Evolutionary conservation across 2,888 invertebrate genomes (phyloP).

Genomic region (Trachelus iudaicus): DNA sequence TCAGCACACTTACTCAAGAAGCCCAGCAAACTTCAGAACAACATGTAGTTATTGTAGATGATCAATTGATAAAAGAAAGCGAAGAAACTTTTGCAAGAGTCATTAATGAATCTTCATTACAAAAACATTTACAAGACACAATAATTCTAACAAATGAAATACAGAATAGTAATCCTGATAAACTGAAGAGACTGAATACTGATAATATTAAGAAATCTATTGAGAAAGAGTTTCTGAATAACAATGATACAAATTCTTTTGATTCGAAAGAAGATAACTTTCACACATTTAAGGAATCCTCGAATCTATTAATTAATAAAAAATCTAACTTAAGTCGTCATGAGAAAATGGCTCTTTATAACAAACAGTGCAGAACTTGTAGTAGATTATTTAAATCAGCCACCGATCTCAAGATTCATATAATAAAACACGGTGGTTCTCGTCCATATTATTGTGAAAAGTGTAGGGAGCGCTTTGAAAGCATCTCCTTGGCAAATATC

Average conservation of each 20-base stretch:
- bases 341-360: conserved; percentile 20
- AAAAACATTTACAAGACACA: not conserved
- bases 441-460: conserved; percentile 23
- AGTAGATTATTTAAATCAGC: conserved; percentile 18
- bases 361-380: conserved; percentile 21
- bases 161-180: not conserved
- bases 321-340: conserved; percentile 11
- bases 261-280: conserved; percentile 7
- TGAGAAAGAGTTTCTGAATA: not conserved
- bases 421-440: conserved; percentile 21
- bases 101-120: not conserved
- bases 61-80: not conserved
- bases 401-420: conserved; percentile 20
- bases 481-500: conserved; percentile 13
- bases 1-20: not conserved
- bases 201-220: not conserved
- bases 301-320: not conserved
- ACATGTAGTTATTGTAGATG: not conserved
- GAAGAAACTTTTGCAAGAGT: not conserved
- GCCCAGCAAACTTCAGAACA: not conserved
- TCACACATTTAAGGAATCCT: not conserved
- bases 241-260: not conserved
- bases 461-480: conserved; percentile 21
- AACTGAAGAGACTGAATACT: not conserved
- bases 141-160: not conserved